These are phyloP conservation scores for Nibea coibor DNA, from an alignment of 2,113 vertebrate genomes.

Conservation along the genomic window DNA sequence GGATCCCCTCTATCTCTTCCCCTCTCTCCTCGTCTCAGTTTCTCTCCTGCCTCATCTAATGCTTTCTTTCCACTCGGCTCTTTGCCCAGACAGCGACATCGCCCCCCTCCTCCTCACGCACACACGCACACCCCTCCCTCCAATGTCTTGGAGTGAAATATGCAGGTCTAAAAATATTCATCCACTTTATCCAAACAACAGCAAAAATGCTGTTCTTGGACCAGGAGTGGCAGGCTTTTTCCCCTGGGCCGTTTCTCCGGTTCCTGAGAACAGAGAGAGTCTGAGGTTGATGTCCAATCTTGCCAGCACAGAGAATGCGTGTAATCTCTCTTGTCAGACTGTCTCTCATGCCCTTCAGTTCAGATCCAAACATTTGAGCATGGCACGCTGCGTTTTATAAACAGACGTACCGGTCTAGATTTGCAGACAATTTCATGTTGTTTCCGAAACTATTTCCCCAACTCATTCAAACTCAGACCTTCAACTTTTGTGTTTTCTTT, in stretches of 20 bases:
- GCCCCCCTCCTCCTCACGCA: not conserved
- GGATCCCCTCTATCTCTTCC: conserved; percentile 62
- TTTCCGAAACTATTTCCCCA: not conserved
- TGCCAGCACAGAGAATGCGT: conserved; percentile 49
- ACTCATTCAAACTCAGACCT: not conserved
- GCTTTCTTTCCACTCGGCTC: conserved; percentile 79
- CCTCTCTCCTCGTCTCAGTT: conserved; percentile 24
- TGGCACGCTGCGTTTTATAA: conserved; percentile 34
- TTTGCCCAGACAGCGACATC: conserved; percentile 78
- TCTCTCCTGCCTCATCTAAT: conserved; percentile 64
- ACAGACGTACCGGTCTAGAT: conserved; percentile 18
- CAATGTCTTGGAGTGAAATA: conserved; percentile 78
- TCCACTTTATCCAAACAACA: conserved; percentile 80
- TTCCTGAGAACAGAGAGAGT: conserved; percentile 69
- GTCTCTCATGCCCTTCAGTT: conserved; percentile 60
- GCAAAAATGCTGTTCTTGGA: conserved; percentile 78
- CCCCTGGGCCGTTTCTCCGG: conserved; percentile 44
- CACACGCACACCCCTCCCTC: conserved; percentile 25
- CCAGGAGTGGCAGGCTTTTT: conserved; percentile 54
- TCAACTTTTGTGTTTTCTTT: not conserved
- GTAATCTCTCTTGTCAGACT: conserved; percentile 57
- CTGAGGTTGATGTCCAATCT: conserved; percentile 54
- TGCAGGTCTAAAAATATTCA: conserved; percentile 85
- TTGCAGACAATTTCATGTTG: conserved; percentile 31
- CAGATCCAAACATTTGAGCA: conserved; percentile 39